Percentiles rank a stretch among this genome's conserved stretches.
Conservation (phyloP, 2,797 vertebrate species). For the Acridotheres tristis region DNA sequence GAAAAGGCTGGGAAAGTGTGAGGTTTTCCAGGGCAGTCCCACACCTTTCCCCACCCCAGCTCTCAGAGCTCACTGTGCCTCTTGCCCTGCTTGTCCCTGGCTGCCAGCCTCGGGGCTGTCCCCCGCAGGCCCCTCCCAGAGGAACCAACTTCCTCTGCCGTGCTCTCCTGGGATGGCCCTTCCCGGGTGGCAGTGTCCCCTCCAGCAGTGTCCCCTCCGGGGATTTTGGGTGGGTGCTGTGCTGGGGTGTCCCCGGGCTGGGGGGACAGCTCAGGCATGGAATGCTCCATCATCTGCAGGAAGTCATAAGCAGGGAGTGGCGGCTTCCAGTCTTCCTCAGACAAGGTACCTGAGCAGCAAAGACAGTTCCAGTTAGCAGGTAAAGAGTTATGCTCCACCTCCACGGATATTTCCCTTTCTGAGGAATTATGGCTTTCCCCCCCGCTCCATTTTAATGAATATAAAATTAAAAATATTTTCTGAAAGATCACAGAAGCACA, state of each 20-base stretch:
- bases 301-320: conserved; percentile 85
- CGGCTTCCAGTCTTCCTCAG: conserved; percentile 83
- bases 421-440: fast-evolving
- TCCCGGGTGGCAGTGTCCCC: neutral
- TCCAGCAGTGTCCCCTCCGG: neutral
- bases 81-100: conserved; percentile 42
- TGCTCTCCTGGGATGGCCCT: neutral
- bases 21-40: neutral
- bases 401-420: neutral
- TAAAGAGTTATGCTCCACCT: neutral
- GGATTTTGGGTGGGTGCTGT: neutral
- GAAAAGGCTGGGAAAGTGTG: neutral
- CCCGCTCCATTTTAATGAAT: neutral
- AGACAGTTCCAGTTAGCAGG: neutral
- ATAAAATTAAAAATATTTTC: neutral
- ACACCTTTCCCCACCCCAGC: too few species aligned
- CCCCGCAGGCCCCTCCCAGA: conserved; percentile 20
- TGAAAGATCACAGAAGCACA: neutral
- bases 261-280: conserved; percentile 64
- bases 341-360: conserved; percentile 79
- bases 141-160: neutral
- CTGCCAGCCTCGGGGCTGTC: conserved; percentile 34
- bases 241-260: neutral
- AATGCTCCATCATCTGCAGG: conserved; percentile 85
- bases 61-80: conserved; percentile 66